Evolutionary conservation across 2,113 vertebrate genomes (phyloP), one percentile per base, ranked within the genome.

Genomic region (Glareola pratincola): DNA sequence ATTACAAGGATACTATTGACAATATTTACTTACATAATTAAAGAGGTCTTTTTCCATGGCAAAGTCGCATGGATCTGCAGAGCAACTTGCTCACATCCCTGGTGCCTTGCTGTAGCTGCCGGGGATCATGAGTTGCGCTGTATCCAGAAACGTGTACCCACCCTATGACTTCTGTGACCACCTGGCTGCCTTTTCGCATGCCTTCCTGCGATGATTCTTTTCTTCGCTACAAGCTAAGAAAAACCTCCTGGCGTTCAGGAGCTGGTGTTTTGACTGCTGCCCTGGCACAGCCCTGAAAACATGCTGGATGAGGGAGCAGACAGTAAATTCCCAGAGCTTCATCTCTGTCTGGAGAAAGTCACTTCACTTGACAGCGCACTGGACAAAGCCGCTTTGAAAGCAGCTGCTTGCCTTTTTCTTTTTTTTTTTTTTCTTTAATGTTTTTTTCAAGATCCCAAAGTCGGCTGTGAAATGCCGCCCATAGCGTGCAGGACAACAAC

Each of bases 301-400:
- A 12, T 2, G 1, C 72, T 76, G 74, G 36, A 53, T 74, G 15
- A n/a, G 50, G 51, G 48, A 88, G 50, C 41, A 92, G 77, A 67
- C 45, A 50, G 48, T 72, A 68, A 94, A 85, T 80, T 92, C 56
- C 94, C 71, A 83, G 88, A 57, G 78, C 76, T 85, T 62, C 53
- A 9, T 62, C n/a, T 60, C 56, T 88, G n/a, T 90, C 47, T 94
- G 63, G 19, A 74, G 74, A 54, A 96, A 94, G 60, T 87, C 62
- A 78, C 69, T 91, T 88, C 60, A 68, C 73, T 81, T 88, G 68
- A 83, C 78, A 76, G 37, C 2, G 1, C 34, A n/a, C 32, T 88
- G 74, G 59, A 74, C 53, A 74, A 91, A 95, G 63, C 79, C 43
- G 12, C 76, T 94, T 93, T 96, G 77, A 96, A 94, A 94, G 76